phyloP scores from a whole-genome alignment of 2,113 vertebrate genomes.

The zebrafish (Danio rerio) region GRCz12tu NC_133196.1:29516001-29516500 shows the following conservation, averaged over 20 bases:
- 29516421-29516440: slow-evolving; percentile 92
- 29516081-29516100: background rate
- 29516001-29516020: background rate
- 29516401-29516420: slow-evolving; percentile 82
- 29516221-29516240: background rate
- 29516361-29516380: no score
- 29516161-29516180: background rate
- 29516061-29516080: background rate
- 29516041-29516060: background rate
- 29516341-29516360: background rate
- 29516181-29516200: background rate
- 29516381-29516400: slow-evolving; percentile 88
- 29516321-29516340: background rate
- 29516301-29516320: no score
- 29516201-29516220: background rate
- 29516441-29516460: slow-evolving; percentile 97
- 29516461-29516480: slow-evolving; percentile 96
- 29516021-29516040: background rate
- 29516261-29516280: background rate
- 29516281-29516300: background rate
- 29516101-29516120: background rate
- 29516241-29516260: background rate
- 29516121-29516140: background rate
- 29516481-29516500: slow-evolving; percentile 95
- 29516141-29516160: background rate